Base-by-base conservation (phyloP, 2,888 invertebrate species). In the Clanis bilineata region DNA sequence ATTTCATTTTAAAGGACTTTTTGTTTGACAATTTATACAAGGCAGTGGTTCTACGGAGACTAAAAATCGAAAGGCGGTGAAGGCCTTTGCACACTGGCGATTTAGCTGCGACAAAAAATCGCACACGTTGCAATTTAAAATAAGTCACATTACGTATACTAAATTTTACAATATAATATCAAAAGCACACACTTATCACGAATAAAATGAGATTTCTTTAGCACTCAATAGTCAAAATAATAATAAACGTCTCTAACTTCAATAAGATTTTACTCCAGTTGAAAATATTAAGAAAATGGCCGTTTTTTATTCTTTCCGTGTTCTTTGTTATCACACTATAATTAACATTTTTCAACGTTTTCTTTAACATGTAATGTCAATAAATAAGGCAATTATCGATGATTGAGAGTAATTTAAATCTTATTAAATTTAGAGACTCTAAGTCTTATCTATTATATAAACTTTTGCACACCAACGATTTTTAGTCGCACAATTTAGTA, bases 111-210 rank as follows among this genome's bases (percentile, higher is more conserved):
- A 18, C 3, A 41, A 43, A 22, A 21, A 10, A n/a, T n/a, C n/a
- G n/a, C n/a, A n/a, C n/a, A n/a, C n/a, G 21, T 22, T 18, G 43
- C 43, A 9, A 43, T 57, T 43, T 6, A 21, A 43, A 28, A 57
- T 18, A n/a, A 28, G 43, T 41, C 56, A 60, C 58, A 58, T 58
- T 56, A 58, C 58, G 61, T 57, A 51, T 57, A 39, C 61, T 28
- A 56, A 54, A 62, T 62, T 66, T 57, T 55, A 28, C 25, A 57
- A 22, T 4, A 59, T 63, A 70, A 67, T 61, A 59, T 61, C 65
- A 61, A 64, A 69, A 71, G 64, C 67, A 70, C 70, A 71, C 68
- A 66, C 67, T 63, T 70, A 64, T 58, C 66, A 64, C 5, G 62
- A 61, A 65, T 69, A 51, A 70, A 69, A 61, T 66, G 69, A 69